phyloP scores from a whole-genome alignment of 1,140 invertebrate species.

The Pseudomyrmex dendroicus region DNA sequence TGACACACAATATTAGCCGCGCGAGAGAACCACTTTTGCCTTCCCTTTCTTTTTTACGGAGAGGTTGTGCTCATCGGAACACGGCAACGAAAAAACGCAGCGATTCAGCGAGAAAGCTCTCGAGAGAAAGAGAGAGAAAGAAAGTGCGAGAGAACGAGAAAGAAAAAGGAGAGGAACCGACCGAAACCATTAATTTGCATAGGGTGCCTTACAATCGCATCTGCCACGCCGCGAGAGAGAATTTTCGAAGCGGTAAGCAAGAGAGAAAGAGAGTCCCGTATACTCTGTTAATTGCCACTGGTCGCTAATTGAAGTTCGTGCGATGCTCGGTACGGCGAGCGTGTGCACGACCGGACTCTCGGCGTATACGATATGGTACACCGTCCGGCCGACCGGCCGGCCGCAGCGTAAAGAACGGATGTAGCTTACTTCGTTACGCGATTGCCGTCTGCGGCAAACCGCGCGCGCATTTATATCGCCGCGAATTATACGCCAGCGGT shows the following conservation, averaged over 20 bases:
- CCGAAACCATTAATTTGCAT: constrained; percentile 63
- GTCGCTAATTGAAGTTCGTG: constrained; percentile 71
- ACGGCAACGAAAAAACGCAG: neutral
- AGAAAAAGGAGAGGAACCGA: neutral
- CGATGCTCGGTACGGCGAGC: neutral
- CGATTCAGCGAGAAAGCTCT: constrained; percentile 1
- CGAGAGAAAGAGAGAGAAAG: neutral
- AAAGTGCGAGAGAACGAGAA: neutral
- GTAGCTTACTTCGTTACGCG: constrained; percentile 56
- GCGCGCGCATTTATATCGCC: constrained; percentile 56
- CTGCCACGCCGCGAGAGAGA: constrained; percentile 22
- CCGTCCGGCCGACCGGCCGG: no score
- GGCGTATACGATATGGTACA: neutral
- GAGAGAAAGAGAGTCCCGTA: constrained; percentile 22
- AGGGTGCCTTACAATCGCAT: constrained; percentile 33
- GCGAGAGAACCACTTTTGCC: constrained; percentile 21
- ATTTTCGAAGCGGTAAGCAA: constrained; percentile 65
- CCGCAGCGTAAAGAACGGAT: neutral
- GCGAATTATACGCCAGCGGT: constrained; percentile 40
- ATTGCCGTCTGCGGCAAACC: constrained; percentile 58
- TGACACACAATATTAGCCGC: constrained; percentile 35
- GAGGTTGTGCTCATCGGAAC: neutral
- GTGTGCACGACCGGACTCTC: neutral
- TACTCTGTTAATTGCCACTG: constrained; percentile 70
- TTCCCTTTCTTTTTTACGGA: neutral